Evolutionary conservation across 2,797 vertebrate species (phyloP).

Genomic region (Heteromormyrus szaboi): DNA sequence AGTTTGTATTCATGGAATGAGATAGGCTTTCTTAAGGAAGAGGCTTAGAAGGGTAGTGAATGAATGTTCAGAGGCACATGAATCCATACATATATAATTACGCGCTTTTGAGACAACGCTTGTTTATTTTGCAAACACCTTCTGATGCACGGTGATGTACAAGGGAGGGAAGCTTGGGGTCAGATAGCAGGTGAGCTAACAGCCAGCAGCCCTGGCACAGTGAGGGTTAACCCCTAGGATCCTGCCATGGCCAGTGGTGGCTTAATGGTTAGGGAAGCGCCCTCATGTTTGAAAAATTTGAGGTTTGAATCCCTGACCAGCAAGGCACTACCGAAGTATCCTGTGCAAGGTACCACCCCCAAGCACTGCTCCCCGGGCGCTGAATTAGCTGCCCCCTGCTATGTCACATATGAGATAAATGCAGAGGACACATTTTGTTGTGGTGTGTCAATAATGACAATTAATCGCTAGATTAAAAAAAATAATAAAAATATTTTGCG

Average conservation of each 20-base stretch:
- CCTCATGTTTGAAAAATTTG: no score
- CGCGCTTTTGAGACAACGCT: background rate
- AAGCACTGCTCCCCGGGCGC: no score
- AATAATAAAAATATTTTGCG: no score
- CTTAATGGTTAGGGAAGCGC: no score
- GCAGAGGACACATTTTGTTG: no score
- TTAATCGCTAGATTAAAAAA: no score
- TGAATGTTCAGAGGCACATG: background rate
- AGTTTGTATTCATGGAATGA: background rate
- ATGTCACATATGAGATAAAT: no score
- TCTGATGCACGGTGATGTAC: background rate
- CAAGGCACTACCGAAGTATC: no score
- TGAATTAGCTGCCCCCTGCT: no score
- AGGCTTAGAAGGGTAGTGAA: background rate
- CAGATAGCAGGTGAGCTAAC: background rate
- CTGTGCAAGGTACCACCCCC: no score
- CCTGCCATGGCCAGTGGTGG: background rate
- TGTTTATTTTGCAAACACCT: background rate
- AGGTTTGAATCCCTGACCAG: no score
- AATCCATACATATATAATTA: constrained; percentile 1
- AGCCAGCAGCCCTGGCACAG: background rate
- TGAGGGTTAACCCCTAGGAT: background rate
- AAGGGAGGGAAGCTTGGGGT: background rate
- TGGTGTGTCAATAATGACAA: no score
- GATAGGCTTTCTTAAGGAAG: background rate